A percentile compares a stretch with the other conserved stretches of the same genome.
phyloP scores from a whole-genome alignment of 2,113 vertebrate genomes.

The Sphaerodactylus townsendi region DNA sequence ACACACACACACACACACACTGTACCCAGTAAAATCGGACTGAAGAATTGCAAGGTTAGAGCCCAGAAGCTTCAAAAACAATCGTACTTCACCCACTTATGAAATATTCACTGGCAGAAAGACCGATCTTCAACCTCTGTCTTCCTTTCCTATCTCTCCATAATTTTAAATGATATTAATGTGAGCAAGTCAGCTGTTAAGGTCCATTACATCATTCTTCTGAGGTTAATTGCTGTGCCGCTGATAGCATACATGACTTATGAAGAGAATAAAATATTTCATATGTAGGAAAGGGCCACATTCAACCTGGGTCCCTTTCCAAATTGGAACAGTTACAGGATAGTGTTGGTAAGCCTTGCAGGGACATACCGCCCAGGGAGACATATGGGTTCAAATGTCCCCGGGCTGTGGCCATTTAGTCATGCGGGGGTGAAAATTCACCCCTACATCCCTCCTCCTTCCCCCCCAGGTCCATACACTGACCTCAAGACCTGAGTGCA shows the following conservation, averaged over 20 bases:
- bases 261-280: neutral
- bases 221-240: neutral
- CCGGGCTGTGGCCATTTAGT: no score
- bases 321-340: neutral
- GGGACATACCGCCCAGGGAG: no score
- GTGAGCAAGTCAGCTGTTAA: neutral
- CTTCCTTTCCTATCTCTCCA: neutral
- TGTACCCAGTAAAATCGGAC: neutral
- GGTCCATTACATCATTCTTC: neutral
- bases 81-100: neutral
- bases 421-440: no score
- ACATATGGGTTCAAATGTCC: no score
- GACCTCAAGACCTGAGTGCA: no score
- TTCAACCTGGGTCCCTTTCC: neutral
- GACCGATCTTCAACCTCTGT: neutral
- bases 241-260: neutral
- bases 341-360: no score
- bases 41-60: neutral
- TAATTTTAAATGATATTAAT: neutral
- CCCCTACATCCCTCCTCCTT: no score
- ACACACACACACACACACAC: no score
- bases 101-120: neutral
- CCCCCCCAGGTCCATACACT: no score
- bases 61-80: neutral
- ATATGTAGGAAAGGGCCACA: neutral